Evolutionary conservation across 2,797 vertebrate genomes (phyloP), one percentile per base, ranked within the genome.

Genomic region (Xenops minutus): DNA sequence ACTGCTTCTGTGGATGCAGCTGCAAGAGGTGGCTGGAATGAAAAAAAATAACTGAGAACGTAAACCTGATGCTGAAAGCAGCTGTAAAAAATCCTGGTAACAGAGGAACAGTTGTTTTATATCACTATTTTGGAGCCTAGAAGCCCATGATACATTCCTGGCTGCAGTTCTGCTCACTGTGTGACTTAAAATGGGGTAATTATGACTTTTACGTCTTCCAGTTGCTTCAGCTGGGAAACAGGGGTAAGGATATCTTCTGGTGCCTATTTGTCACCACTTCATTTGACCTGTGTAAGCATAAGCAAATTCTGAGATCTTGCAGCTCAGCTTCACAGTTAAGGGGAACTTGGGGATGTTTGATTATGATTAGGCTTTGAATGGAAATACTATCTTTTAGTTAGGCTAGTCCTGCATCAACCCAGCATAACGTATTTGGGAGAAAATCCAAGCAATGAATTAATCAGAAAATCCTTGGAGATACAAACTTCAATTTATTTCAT

Each of bases 51-150:
- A 27, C 67, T 4, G 11, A 3, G 30, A 83, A 56, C 1, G 5
- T 54, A 49, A 92, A 88, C 55, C 49, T 54, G 82, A 81, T 81
- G 67, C 66, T 5, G 36, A 92, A 84, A 93, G 85, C 44, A 92
- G 74, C 83, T 86, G 87, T 81, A 75, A 90, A 91, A 89, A 73
- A 49, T 84, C 69, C 73, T 46, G 49, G 51, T 73, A 61, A 81
- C 73, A 83, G 79, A 79, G 58, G 55, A 94, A 52, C 76, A 73
- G 89, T 91, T 84, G 73, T 81, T 95, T 91, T 85, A 15, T 86
- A 63, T 93, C 3, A 0, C 37, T 91, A 0, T 52, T 92, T 93
- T 85, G 76, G 80, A 96, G 32, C 49, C 74, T 87, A 24, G 81
- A 73, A 91, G 52, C 27, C 59, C 67, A 86, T 1, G 2, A 55